A percentile compares a stretch with the other conserved stretches of the same genome.
These are phyloP conservation scores for Tenodera sinensis DNA, from an alignment of 2,888 invertebrate species.

Conservation along the genomic window DNA sequence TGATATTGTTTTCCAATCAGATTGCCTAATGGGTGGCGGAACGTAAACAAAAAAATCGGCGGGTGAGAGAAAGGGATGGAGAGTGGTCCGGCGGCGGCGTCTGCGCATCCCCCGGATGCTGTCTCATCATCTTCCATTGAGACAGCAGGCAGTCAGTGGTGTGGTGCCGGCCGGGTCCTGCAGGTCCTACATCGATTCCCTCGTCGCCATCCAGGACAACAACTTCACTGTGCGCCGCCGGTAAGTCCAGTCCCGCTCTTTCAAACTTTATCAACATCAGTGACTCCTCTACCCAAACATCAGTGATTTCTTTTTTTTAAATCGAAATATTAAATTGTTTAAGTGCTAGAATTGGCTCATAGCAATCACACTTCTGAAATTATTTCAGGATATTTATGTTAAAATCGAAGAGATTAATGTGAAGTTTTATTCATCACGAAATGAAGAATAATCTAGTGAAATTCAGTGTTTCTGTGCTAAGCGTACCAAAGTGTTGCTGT, in stretches of 20 bases:
- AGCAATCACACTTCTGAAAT: too few species aligned
- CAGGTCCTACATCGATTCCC: neutral
- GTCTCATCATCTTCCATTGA: neutral
- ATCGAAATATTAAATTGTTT: too few species aligned
- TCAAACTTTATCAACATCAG: too few species aligned
- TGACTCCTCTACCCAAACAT: too few species aligned
- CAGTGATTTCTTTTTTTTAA: too few species aligned
- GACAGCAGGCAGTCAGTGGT: neutral
- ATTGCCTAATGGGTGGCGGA: neutral
- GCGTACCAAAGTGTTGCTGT: too few species aligned
- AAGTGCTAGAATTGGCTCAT: too few species aligned
- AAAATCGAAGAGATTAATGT: too few species aligned
- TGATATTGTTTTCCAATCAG: neutral
- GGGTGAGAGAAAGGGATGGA: neutral
- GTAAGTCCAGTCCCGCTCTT: neutral
- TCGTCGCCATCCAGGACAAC: neutral
- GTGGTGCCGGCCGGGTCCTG: neutral
- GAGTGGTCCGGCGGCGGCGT: neutral
- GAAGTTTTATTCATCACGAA: too few species aligned
- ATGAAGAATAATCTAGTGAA: too few species aligned
- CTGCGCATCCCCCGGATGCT: neutral
- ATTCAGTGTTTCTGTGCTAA: too few species aligned
- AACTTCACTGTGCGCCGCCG: neutral
- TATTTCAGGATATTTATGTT: too few species aligned
- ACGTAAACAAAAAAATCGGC: neutral